Evolutionary conservation across 2,797 vertebrate genomes (phyloP), one percentile per base, ranked within the genome.

Genomic region (Holocentrus rufus): DNA sequence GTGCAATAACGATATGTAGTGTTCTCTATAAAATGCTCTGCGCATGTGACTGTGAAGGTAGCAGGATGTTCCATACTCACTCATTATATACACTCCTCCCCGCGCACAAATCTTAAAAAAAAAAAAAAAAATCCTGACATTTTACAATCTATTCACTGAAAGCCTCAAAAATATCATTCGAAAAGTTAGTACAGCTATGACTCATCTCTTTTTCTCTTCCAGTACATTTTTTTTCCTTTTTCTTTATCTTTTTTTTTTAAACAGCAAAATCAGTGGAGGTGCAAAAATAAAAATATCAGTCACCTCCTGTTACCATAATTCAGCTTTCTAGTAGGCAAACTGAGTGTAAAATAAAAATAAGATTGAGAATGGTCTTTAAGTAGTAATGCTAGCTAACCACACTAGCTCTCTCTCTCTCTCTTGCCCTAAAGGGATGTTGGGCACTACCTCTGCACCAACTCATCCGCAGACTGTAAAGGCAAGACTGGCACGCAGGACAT

Each of bases 31-130:
- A 80, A 81, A 87, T 69, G 44, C 66, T 74, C 54, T 76, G 75
- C 66, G 72, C 57, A 71, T 71, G 68, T 79, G 91, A 86, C 76
- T 74, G 86, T 91, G 92, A 94, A 92, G 92, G 93, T 92, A 93
- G 91, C 92, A 91, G 90, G 83, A 88, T 85, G 85, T 89, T 85
- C 77, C 74, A 82, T 84, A 72, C 79, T 85, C 62, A 70, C 76
- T 87, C 77, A 76, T 83, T 91, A 92, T 92, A 25, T 90, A 91
- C 89, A 91, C 80, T 80, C 76, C 76, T 73, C 77, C 65, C 65
- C 70, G 54, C 63, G 67, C 30, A 53, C 30, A 62, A 46, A 72
- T 64, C 71, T 76, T 39, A 76, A 75, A 65, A 36, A 81, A 77
- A 82, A 70, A 44, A 76, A 75, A 65, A 36, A 81, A 77, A 82